Conservation (phyloP, 2,888 invertebrate species). For the Drosophila pseudotakahashii region DNA sequence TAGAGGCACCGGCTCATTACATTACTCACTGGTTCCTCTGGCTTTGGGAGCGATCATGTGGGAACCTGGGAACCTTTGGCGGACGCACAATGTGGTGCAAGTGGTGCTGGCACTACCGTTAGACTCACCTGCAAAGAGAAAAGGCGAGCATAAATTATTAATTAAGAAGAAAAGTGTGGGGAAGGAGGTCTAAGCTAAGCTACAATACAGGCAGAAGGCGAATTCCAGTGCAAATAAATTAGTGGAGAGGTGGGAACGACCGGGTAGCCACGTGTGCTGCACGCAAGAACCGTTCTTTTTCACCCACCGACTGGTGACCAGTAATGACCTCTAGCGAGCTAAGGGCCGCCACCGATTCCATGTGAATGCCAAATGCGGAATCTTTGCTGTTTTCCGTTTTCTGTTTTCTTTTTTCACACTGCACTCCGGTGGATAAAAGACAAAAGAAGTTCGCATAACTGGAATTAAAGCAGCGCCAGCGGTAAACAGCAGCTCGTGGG, state of each 20-base stretch:
- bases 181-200: background rate
- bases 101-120: conserved; percentile 45
- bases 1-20: conserved; percentile 8
- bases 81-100: conserved; percentile 11
- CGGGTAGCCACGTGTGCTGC: conserved; percentile 62
- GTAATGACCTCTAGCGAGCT: conserved; percentile 64
- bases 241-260: conserved; percentile 34
- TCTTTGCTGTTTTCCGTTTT: conserved; percentile 9
- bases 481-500: conserved; percentile 64
- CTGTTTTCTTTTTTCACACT: conserved; percentile 50
- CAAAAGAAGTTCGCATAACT: conserved; percentile 79
- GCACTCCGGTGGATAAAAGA: conserved; percentile 56
- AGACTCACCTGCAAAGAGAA: conserved; percentile 65
- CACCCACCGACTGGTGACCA: conserved; percentile 58
- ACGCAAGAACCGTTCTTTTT: conserved; percentile 56
- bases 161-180: conserved; percentile 46
- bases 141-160: conserved; percentile 67
- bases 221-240: conserved; percentile 68
- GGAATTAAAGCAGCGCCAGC: conserved; percentile 74
- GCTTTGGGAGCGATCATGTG: conserved; percentile 1
- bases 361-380: conserved; percentile 70
- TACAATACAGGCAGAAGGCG: background rate
- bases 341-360: conserved; percentile 63
- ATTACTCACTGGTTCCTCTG: conserved; percentile 26
- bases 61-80: conserved; percentile 10